These are phyloP conservation scores for Leptura quadrifasciata DNA, from an alignment of 2,888 invertebrate species.

Conservation along the genomic window DNA sequence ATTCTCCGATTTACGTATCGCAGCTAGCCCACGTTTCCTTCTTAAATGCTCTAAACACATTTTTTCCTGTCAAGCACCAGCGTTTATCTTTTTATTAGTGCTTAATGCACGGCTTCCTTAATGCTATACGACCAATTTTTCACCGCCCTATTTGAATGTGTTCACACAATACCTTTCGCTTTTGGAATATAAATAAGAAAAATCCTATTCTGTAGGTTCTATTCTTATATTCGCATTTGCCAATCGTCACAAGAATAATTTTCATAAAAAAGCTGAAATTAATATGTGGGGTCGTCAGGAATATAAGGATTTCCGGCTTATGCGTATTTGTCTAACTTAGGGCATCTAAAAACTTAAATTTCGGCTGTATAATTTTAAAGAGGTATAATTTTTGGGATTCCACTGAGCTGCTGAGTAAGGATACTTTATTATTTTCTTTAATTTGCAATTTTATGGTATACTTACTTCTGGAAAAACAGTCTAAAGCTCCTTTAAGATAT, in stretches of 20 bases:
- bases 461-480: too few relatives aligned
- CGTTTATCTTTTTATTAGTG: slow-evolving; percentile 62
- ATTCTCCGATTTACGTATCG: slow-evolving; percentile 66
- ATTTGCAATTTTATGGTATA: too few relatives aligned
- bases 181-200: slow-evolving; percentile 32
- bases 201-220: slow-evolving; percentile 7
- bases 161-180: slow-evolving; percentile 38
- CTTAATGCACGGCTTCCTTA: slow-evolving; percentile 54
- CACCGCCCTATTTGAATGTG: slow-evolving; percentile 34
- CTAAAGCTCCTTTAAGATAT: too few relatives aligned
- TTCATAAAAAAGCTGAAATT: not conserved
- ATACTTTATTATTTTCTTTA: too few relatives aligned
- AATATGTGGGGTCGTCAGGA: not conserved
- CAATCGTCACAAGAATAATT: not conserved
- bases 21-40: slow-evolving; percentile 58
- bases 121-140: slow-evolving; percentile 42
- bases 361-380: too few relatives aligned
- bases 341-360: too few relatives aligned
- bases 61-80: slow-evolving; percentile 48
- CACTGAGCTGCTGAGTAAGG: too few relatives aligned
- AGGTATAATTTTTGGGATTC: too few relatives aligned
- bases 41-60: slow-evolving; percentile 54
- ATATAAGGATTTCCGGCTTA: too few relatives aligned
- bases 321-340: too few relatives aligned
- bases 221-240: not conserved